Base-by-base conservation (phyloP, 2,797 vertebrate genomes). In the Sus cebifrons region DNA sequence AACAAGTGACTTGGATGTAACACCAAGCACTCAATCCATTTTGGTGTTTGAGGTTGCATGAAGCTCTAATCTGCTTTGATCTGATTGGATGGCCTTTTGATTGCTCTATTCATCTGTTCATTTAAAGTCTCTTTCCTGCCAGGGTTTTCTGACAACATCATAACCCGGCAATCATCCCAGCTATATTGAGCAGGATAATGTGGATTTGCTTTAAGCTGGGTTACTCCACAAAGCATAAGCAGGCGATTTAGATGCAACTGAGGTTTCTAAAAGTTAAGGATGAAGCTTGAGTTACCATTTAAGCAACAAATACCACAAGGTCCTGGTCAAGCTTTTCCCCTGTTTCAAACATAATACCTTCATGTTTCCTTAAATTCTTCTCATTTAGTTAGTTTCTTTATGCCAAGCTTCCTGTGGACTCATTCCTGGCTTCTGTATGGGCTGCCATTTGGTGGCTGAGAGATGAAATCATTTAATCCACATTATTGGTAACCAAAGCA, bases 381-480 rank as follows among this genome's bases (percentile, higher is more conserved):
- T 98, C 97, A 97, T 98, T 98, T 97, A 98, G 93, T 92, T 84
- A 98, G 98, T 96, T 54, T 68, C 97, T 98, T 96, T 93, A 93
- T 96, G 96, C 96, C 97, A 97, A 97, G 78, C 89, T 96, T 98
- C 87, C 94, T 97, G 82, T 49, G 65, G 92, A 97, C 90, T 98
- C 97, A 95, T 36, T 89, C 97, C 94, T 86, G 89, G 94, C 95
- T 98, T 98, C 97, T 98, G 97, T 93, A 95, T 52, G 56, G 78
- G 20, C 91, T 98, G 74, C 94, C 82, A 97, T 97, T 97, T 52
- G 6, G 81, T 97, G 97, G 89, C 96, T 98, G 98, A 98, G 97
- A 98, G 97, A 98, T 67, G 74, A 98, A 98, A 98, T 95, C 97
- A 95, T 96, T 99, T 98, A 98, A 98, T 98, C 89, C 36, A 91